Base-by-base conservation (phyloP, 1,140 invertebrate genomes). In the Cyphomyrmex costatus region DNA sequence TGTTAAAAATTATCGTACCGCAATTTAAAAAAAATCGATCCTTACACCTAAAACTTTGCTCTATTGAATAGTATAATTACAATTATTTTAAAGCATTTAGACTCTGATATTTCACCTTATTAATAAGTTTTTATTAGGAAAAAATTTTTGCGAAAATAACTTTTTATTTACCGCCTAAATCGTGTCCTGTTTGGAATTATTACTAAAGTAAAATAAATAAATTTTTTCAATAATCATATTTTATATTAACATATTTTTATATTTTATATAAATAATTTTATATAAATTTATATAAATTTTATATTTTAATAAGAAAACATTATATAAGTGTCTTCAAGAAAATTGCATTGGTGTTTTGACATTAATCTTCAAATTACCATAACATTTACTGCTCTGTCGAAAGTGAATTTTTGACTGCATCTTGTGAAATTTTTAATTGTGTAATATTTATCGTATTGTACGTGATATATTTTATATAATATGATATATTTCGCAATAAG, bases 71-170 rank as follows among this genome's bases (percentile, higher is more conserved):
- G 5, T 33, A 33, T 36, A 36, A 36, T 36, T 36, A 36, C 6
- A 36, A 36, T 36, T 36, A 8, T 36, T 36, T 36, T 36, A 8
- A 36, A 36, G 36, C 36, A 8, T 36, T n/a, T n/a, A n/a, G n/a
- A n/a, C n/a, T n/a, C n/a, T n/a, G n/a, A n/a, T n/a, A n/a, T n/a
- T n/a, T n/a, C n/a, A n/a, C n/a, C n/a, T 0, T 14, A 21, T 73
- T 73, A 21, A 6, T 42, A 46, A 19, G n/a, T 63, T 33, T 30
- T 7, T 56, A 66, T 33, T 12, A 14, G 27, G 16, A 70, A 16
- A 71, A 51, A 53, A 12, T 30, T 7, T 19, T 71, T 10, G 66
- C n/a, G 3, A 74, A 56, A 74, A 21, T 74, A 74, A 51, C 3
- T n/a, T 12, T 3, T 0, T 27, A 21, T 49, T 30, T 30, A 21